Base-by-base conservation (phyloP, 2,797 vertebrate genomes). In the Takifugu rubripes region DNA sequence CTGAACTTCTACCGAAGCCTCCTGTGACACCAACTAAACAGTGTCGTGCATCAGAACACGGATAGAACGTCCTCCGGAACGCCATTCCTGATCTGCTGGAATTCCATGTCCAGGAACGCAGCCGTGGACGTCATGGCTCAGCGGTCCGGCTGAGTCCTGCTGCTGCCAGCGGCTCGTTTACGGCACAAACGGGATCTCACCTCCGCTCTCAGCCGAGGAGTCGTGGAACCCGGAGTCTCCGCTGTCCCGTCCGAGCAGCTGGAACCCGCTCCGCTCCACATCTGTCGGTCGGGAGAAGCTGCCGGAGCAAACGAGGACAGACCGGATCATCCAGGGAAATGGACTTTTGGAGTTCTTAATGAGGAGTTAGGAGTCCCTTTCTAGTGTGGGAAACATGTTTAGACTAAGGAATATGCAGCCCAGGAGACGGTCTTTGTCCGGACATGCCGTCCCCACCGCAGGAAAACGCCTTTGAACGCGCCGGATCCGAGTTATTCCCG, bases 1-100 rank as follows among this genome's bases (percentile, higher is more conserved):
- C 85, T 88, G 84, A 88, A 90, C 86, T 79, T 81, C 78, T 71
- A n/a, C 61, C 66, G 31, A 61, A 25, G 54, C 66, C 63, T 62
- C 58, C 59, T 12, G 62, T 64, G 71, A 73, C 54, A 5, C 47
- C 33, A n/a, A 54, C 61, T 79, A 56, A 69, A 54, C 68, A 68
- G 42, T 6, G 52, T 56, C 54, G 66, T 55, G 33, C 82, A 77
- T 59, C 81, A 71, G 55, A 77, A 66, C 59, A 50, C 48, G 36
- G 63, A 77, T 72, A 60, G 66, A 44, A 71, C 44, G 3, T 2
- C 44, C 65, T 65, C 27, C 57, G 36, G 52, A 68, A 46, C 59
- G 70, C 53, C 52, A 66, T 75, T 52, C 68, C 66, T 52, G 64
- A 64, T 62, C 59, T 66, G 68, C 46, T 57, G 43, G 74, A 63